phyloP scores from a whole-genome alignment of 2,888 invertebrate genomes.

The Melieria picta region DNA sequence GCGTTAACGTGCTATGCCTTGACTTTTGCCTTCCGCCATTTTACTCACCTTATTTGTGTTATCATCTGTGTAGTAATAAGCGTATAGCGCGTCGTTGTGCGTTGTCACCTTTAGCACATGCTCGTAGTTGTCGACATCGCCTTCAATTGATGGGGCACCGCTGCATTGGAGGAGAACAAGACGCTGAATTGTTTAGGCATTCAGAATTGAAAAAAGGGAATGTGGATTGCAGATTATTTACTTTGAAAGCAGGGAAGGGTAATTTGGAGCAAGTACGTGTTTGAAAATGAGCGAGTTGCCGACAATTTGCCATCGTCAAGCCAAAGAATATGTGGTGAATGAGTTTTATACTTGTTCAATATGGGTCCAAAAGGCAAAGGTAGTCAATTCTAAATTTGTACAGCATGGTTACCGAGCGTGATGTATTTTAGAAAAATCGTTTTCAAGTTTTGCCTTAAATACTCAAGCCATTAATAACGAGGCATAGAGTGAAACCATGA shows the following conservation, averaged over 20 bases:
- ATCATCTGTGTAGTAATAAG: conserved; percentile 90
- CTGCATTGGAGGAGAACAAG: conserved; percentile 42
- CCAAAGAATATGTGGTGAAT: too few species aligned
- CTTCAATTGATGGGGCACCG: conserved; percentile 61
- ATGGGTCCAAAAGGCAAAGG: too few species aligned
- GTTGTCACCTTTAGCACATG: conserved; percentile 80
- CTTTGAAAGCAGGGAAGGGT: too few species aligned
- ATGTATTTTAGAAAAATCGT: too few species aligned
- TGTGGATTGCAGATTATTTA: background rate
- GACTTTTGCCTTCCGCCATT: background rate
- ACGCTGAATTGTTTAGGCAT: background rate
- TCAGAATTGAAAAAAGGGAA: background rate
- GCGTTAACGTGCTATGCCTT: background rate
- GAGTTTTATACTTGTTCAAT: too few species aligned
- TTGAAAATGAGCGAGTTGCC: too few species aligned
- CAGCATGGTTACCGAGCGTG: too few species aligned
- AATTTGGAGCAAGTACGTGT: too few species aligned
- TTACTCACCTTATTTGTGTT: conserved; percentile 75
- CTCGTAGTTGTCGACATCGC: conserved; percentile 73
- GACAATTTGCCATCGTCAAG: background rate
- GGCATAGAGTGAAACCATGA: too few species aligned
- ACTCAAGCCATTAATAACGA: too few species aligned
- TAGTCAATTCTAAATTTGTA: too few species aligned
- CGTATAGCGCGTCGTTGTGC: conserved; percentile 86
- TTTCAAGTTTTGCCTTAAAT: too few species aligned